Evolutionary conservation across 2,888 invertebrate genomes (phyloP), one percentile per base, ranked within the genome.

Genomic region (Drosophila silvestris): DNA sequence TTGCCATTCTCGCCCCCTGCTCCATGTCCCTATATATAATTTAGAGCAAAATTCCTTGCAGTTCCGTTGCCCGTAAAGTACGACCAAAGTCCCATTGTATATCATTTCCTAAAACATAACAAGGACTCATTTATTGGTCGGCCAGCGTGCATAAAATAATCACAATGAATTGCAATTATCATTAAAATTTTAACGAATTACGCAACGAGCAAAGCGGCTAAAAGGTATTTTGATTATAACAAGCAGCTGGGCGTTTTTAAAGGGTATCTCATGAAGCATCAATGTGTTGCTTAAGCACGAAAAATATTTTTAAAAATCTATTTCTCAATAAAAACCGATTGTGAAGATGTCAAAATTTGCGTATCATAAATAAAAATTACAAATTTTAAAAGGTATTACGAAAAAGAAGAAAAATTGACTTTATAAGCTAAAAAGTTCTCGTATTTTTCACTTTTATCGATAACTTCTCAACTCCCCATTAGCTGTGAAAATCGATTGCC

Each of bases 121-220:
- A 54, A 59, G 44, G 9, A 32, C 30, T 41, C 16, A 32, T 32
- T 22, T 30, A 22, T 32, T 44, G 32, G 44, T 57, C 14, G 47
- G 51, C 22, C 26, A 14, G n/a, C 39, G 41, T 73, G 50, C 59
- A 28, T 65, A 59, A 69, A 57, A 62, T 65, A 69, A 77, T 69
- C 62, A 52, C 52, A 65, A 62, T 61, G 50, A 65, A 72, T 62
- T 68, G 58, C 47, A 77, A 77, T 77, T 77, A 68, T 51, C 64
- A 77, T 72, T 77, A 77, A 77, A 68, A 69, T 73, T 73, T 39
- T 2, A 47, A 53, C 65, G 50, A 50, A 41, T 56, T 61, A 53
- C 26, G 50, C 32, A 37, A 16, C 30, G 26, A 7, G 53, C 4
- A 16, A 28, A 33, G 2, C 5, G n/a, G 1, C 35, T 5, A 19